phyloP scores from a whole-genome alignment of 2,888 invertebrate genomes.

The Rugalucina vietnamica region DNA sequence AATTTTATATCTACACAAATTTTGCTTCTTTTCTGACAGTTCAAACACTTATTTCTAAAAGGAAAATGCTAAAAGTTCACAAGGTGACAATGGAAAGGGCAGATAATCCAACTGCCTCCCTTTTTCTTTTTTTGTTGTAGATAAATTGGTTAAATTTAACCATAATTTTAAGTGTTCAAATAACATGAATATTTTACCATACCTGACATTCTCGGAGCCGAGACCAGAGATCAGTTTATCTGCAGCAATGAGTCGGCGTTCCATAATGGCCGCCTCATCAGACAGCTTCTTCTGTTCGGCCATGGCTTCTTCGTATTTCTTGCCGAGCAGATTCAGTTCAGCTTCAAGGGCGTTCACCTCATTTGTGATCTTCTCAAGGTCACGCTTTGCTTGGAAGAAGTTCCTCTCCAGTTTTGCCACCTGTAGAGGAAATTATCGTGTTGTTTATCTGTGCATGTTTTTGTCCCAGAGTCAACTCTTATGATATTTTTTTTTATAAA shows the following conservation, averaged over 20 bases:
- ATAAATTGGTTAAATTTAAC: too few relatives aligned
- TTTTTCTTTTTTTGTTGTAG: too few relatives aligned
- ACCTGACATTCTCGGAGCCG: slow-evolving; percentile 91
- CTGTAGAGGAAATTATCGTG: too few relatives aligned
- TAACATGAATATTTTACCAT: slow-evolving; percentile 19
- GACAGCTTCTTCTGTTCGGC: slow-evolving; percentile 88
- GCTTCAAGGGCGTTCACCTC: slow-evolving; percentile 90
- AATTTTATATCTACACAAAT: too few relatives aligned
- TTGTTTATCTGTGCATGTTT: neutral
- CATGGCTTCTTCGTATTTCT: slow-evolving; percentile 92
- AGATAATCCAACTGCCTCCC: too few relatives aligned
- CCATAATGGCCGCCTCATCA: slow-evolving; percentile 93
- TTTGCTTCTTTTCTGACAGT: too few relatives aligned
- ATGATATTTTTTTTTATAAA: too few relatives aligned
- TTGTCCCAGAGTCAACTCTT: neutral
- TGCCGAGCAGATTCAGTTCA: slow-evolving; percentile 89
- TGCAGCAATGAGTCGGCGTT: slow-evolving; percentile 91
- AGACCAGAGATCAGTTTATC: slow-evolving; percentile 94
- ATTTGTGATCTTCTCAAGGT: slow-evolving; percentile 89
- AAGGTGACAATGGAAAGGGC: too few relatives aligned
- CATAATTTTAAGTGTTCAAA: too few relatives aligned
- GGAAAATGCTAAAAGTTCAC: too few relatives aligned
- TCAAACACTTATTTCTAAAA: too few relatives aligned
- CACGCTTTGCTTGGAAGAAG: slow-evolving; percentile 86
- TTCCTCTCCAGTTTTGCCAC: slow-evolving; percentile 91